Evolutionary conservation across 2,888 invertebrate species (phyloP), one percentile per base, ranked within the genome.

Genomic region (Eristalis intricaria): DNA sequence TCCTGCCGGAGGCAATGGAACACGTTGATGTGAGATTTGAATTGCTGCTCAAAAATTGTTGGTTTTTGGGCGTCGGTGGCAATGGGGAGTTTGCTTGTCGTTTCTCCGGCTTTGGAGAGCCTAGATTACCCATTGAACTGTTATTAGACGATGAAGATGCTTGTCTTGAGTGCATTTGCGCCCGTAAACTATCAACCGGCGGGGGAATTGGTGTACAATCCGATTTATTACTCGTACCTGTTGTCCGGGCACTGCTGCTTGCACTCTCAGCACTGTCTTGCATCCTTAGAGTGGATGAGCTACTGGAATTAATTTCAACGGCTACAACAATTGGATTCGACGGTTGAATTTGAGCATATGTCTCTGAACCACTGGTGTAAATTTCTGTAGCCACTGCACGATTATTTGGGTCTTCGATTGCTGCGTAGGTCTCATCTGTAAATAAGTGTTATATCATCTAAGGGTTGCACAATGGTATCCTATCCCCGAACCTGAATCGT

Each of bases 81-180:
- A 97, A 92, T 0, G 97, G 98, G 0, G 97, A 97, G 92, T 98
- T 98, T 0, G 97, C 97, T 92, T 97, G 97, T 2, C 98, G 95
- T 93, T 97, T 97, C 93, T 98, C 97, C 0, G 97, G 97, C 92
- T 97, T 97, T 0, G 97, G 97, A 0, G 97, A 97, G 15, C 97
- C 96, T n/a, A 96, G 93, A 90, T 96, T 96, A 38, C 96, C 95
- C 89, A 96, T 95, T 5, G 96, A 96, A 89, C 96, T 96, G 88
- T 95, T 96, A 90, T 95, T 94, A 1, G 97, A 97, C 4, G 97
- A 96, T 13, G 93, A 93, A 1, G 92, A 92, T 26, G 92, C 92
- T 88, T 92, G 92, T 4, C 92, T 90, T 22, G 92, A 92, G 94
- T 89, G 95, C 94, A 91, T 95, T 94, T 84, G 93, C 7, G 95